Percentiles rank a stretch among this genome's conserved stretches.
Evolutionary conservation across 2,113 vertebrate genomes (phyloP).

Genomic region (Drymodes brunneopygia): DNA sequence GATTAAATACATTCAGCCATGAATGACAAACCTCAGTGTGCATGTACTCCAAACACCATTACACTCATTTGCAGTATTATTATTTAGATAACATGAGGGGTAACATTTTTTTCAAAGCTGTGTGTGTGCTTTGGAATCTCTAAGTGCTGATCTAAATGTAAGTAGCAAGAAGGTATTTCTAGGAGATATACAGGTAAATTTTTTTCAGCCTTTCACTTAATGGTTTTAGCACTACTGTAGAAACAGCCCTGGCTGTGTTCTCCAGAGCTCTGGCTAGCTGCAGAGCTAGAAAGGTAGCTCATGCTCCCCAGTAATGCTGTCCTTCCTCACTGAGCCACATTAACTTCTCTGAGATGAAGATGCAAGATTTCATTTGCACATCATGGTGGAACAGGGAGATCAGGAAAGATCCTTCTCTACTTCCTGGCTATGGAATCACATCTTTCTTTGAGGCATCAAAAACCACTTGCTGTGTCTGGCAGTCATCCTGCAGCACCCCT

Average conservation of each 20-base stretch:
- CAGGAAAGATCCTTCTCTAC: background rate
- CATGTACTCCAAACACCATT: background rate
- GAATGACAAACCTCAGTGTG: background rate
- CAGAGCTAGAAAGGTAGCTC: background rate
- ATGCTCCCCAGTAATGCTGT: background rate
- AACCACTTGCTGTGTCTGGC: background rate
- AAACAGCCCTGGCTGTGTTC: background rate
- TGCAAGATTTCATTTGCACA: rapidly evolving
- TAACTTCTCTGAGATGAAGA: background rate
- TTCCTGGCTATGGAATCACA: background rate
- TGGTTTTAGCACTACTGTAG: background rate
- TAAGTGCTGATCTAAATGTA: background rate
- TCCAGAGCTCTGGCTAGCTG: background rate
- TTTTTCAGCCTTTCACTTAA: background rate
- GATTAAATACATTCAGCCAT: background rate
- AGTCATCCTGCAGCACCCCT: background rate
- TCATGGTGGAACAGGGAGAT: background rate
- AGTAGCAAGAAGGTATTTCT: background rate
- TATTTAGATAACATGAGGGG: background rate
- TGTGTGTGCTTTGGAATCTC: background rate
- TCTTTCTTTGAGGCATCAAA: background rate
- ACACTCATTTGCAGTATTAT: background rate
- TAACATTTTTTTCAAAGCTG: background rate
- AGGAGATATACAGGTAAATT: background rate
- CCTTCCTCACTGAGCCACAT: background rate